These are phyloP conservation scores for Pluvianellus socialis DNA, from an alignment of 2,113 vertebrate genomes.

Conservation along the genomic window DNA sequence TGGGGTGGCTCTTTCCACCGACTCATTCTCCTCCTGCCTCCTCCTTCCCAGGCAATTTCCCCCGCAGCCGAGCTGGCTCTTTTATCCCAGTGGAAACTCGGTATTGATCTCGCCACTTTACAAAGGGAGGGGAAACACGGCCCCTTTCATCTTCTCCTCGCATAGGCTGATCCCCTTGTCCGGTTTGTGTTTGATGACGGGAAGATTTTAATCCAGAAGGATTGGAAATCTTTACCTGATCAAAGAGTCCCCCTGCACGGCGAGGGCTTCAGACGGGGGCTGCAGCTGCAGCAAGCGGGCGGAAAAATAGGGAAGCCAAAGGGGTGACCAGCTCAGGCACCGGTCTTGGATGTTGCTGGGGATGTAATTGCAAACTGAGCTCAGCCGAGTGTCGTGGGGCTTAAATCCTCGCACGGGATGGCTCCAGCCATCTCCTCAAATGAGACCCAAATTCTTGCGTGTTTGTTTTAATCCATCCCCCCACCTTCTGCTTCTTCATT, in stretches of 20 bases:
- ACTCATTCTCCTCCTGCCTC: background rate
- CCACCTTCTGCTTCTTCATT: background rate
- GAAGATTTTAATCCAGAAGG: background rate
- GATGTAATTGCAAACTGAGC: background rate
- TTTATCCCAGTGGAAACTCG: background rate
- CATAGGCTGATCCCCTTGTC: background rate
- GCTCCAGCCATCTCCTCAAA: background rate
- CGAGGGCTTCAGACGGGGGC: background rate
- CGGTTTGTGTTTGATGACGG: fast-evolving
- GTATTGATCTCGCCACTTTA: background rate
- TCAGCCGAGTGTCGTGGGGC: fast-evolving
- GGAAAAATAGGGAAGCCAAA: background rate
- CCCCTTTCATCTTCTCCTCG: conserved; percentile 10
- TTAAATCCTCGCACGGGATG: fast-evolving
- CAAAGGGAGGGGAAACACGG: background rate
- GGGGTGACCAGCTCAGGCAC: background rate
- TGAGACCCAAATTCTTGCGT: background rate
- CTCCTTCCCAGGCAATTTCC: background rate
- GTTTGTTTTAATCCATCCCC: background rate
- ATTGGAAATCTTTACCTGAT: background rate
- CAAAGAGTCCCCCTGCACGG: background rate
- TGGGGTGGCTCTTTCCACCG: background rate
- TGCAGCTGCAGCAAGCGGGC: background rate
- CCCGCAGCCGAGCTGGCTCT: background rate
- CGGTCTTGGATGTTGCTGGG: background rate